A percentile compares a stretch with the other conserved stretches of the same genome.
These are phyloP conservation scores for Lithophane leautieri DNA, from an alignment of 2,888 invertebrate genomes.

Conservation along the genomic window DNA sequence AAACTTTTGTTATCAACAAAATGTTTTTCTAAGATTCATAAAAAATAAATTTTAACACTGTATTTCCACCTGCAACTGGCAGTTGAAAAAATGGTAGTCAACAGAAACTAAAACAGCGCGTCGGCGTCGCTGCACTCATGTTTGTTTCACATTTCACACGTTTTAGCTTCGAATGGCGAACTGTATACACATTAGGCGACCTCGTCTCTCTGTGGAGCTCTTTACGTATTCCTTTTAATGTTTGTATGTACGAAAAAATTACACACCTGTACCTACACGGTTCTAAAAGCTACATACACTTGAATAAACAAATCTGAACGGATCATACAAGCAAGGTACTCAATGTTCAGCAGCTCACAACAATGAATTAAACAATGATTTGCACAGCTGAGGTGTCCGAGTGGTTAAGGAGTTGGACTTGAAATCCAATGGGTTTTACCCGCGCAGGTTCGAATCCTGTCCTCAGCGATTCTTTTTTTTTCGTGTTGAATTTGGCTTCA, in stretches of 20 bases:
- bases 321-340: not conserved
- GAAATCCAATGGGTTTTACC: constrained; percentile 91
- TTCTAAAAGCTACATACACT: constrained; percentile 13
- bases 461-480: constrained; percentile 74
- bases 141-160: constrained; percentile 62
- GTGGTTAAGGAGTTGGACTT: constrained; percentile 91
- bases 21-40: not conserved
- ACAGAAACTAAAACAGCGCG: constrained; percentile 20
- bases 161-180: constrained; percentile 63
- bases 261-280: constrained; percentile 6
- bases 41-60: not conserved
- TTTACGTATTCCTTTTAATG: constrained; percentile 49
- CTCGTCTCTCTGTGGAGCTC: constrained; percentile 34
- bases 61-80: not conserved
- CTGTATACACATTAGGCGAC: constrained; percentile 49
- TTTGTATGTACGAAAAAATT: constrained; percentile 26
- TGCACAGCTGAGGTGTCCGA: constrained; percentile 89
- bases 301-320: constrained; percentile 35
- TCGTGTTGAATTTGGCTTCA: constrained; percentile 86
- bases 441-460: constrained; percentile 91
- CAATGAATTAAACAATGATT: not conserved
- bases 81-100: constrained; percentile 35
- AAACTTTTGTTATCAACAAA: not conserved
- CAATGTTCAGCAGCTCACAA: constrained; percentile 2
- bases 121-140: constrained; percentile 52